A percentile compares a stretch with the other conserved stretches of the same genome.
phyloP scores from a whole-genome alignment of 2,797 vertebrate genomes.

The Paguma larvata region DNA sequence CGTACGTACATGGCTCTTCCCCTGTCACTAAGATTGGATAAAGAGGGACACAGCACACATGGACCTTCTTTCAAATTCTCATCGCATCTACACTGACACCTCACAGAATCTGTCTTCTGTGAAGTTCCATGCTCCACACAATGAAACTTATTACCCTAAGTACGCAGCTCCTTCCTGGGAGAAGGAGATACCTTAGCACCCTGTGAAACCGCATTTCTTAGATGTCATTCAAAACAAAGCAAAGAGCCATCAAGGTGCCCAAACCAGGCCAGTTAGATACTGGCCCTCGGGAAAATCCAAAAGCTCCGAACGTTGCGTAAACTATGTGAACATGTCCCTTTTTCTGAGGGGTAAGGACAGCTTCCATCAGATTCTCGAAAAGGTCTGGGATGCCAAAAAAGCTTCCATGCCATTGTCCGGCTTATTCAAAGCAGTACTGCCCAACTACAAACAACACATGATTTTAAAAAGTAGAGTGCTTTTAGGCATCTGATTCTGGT shows the following conservation, averaged over 20 bases:
- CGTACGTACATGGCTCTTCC: rapidly evolving
- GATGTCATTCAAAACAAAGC: not conserved
- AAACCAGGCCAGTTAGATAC: not conserved
- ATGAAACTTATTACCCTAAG: not conserved
- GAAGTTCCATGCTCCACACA: not conserved
- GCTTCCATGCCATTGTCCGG: not conserved
- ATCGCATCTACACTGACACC: not conserved
- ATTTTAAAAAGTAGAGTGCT: not conserved
- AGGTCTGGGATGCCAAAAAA: not conserved
- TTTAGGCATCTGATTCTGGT: not conserved
- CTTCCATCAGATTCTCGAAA: not conserved
- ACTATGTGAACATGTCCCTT: not conserved
- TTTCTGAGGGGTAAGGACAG: not conserved
- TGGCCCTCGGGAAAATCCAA: not conserved
- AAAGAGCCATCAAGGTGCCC: not conserved
- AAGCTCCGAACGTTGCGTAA: not conserved
- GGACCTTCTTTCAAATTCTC: not conserved
- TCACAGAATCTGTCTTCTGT: not conserved
- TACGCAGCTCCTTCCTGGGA: not conserved
- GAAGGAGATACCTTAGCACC: not conserved
- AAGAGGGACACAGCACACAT: not conserved
- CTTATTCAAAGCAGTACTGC: not conserved
- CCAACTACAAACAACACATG: not conserved
- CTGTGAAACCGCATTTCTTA: not conserved
- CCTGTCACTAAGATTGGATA: not conserved